These are phyloP conservation scores for Leptodactylus fallax DNA, from an alignment of 2,797 vertebrate species.

Conservation along the genomic window DNA sequence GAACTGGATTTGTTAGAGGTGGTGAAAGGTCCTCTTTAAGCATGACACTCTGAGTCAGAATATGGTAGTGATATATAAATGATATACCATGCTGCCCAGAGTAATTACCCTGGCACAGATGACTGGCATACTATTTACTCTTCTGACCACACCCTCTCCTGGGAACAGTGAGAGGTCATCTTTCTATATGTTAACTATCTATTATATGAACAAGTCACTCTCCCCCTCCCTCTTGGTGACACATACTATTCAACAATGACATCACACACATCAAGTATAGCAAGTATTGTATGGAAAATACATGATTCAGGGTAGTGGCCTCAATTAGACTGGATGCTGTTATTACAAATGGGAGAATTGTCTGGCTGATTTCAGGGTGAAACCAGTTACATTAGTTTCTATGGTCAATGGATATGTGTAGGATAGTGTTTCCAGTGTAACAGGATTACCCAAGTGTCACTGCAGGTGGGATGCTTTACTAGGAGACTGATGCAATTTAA, in stretches of 20 bases:
- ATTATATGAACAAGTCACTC: not conserved
- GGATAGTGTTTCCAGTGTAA: constrained; percentile 1
- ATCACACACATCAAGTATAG: not conserved
- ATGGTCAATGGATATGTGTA: not conserved
- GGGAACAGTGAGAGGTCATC: not conserved
- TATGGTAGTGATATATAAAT: not conserved
- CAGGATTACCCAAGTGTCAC: not conserved
- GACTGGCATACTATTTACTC: not conserved
- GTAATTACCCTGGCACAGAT: not conserved
- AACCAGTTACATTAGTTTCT: constrained; percentile 11
- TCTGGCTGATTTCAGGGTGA: constrained; percentile 5
- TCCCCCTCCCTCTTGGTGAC: not conserved
- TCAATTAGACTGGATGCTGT: constrained; percentile 7
- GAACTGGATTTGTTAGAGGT: no score
- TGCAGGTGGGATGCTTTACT: not conserved
- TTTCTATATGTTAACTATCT: not conserved
- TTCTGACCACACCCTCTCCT: not conserved
- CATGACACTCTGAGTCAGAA: not conserved
- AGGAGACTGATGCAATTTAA: not conserved
- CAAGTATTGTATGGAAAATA: not conserved
- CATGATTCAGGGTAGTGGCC: not conserved
- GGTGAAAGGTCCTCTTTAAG: no score
- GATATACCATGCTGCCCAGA: not conserved
- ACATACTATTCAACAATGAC: not conserved
- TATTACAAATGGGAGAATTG: not conserved